phyloP scores from a whole-genome alignment of 2,888 invertebrate genomes.

The Dendrolimus houi region DNA sequence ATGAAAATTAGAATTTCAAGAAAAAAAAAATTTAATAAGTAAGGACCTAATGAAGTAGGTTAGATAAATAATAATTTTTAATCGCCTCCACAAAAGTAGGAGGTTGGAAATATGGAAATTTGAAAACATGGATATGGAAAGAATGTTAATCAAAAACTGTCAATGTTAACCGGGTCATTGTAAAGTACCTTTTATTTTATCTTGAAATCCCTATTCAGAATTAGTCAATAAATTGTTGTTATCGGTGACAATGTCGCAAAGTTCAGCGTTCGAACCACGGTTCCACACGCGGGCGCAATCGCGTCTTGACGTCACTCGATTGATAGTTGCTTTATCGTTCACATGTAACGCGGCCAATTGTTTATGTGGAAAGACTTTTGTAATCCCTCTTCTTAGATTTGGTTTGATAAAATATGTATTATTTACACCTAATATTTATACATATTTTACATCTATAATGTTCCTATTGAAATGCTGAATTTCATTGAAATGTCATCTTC shows the following conservation, averaged over 20 bases:
- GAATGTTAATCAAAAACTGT: conserved; percentile 5
- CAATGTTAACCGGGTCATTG: too few relatives aligned
- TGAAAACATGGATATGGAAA: too few relatives aligned
- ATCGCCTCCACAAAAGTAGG: too few relatives aligned
- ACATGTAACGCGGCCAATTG: conserved; percentile 27
- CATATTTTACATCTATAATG: too few relatives aligned
- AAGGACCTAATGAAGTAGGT: too few relatives aligned
- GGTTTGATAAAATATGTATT: too few relatives aligned
- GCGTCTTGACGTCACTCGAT: conserved; percentile 53
- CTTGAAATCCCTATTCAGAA: conserved; percentile 28
- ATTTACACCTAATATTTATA: too few relatives aligned
- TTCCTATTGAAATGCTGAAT: too few relatives aligned
- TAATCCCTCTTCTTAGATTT: conserved; percentile 12
- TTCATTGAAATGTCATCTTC: neutral
- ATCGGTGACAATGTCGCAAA: conserved; percentile 59
- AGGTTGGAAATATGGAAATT: too few relatives aligned
- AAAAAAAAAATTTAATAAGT: too few relatives aligned
- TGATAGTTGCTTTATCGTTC: conserved; percentile 51
- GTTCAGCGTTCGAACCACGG: conserved; percentile 43
- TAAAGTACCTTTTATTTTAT: conserved; percentile 2
- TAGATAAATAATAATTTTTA: too few relatives aligned
- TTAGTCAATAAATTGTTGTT: conserved; percentile 44
- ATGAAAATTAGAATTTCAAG: too few relatives aligned
- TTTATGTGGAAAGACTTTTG: conserved; percentile 34
- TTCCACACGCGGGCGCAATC: conserved; percentile 26